These are phyloP conservation scores for Drosophila phalerata DNA, from an alignment of 2,888 invertebrate genomes.

Conservation along the genomic window DNA sequence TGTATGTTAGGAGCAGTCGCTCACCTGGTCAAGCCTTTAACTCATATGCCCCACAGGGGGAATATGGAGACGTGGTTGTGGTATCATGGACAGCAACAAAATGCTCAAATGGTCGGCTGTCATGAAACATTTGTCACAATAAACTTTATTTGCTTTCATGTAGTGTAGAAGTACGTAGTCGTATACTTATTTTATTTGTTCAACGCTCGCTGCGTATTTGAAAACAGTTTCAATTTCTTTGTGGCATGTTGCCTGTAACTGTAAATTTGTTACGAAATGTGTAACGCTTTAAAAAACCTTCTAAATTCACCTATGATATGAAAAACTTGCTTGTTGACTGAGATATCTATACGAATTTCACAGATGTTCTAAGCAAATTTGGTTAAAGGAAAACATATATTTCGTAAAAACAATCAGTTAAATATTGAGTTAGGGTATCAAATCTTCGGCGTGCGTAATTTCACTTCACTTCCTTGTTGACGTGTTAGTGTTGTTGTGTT, in stretches of 20 bases:
- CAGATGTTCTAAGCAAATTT: too few species aligned
- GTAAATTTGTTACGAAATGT: neutral
- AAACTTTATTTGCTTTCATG: constrained; percentile 79
- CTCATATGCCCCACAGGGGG: constrained; percentile 12
- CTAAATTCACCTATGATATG: too few species aligned
- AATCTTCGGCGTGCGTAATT: neutral
- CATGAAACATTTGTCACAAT: constrained; percentile 81
- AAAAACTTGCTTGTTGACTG: too few species aligned
- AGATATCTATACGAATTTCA: too few species aligned
- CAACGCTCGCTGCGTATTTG: constrained; percentile 57
- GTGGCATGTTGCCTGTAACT: constrained; percentile 30
- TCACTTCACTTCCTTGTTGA: constrained; percentile 5
- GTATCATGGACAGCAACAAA: constrained; percentile 42
- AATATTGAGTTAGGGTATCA: neutral
- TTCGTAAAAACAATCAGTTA: too few species aligned
- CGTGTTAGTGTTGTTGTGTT: constrained; percentile 1
- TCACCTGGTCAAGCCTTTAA: constrained; percentile 42
- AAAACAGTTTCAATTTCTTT: constrained; percentile 65
- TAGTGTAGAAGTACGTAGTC: constrained; percentile 36
- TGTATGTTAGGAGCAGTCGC: constrained; percentile 4
- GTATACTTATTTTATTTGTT: constrained; percentile 53
- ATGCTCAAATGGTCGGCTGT: constrained; percentile 64
- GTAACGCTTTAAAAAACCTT: neutral
- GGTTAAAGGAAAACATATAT: too few species aligned
- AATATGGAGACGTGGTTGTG: neutral